phyloP scores from a whole-genome alignment of 2,888 invertebrate species.

The Allophyes oxyacanthae region DNA sequence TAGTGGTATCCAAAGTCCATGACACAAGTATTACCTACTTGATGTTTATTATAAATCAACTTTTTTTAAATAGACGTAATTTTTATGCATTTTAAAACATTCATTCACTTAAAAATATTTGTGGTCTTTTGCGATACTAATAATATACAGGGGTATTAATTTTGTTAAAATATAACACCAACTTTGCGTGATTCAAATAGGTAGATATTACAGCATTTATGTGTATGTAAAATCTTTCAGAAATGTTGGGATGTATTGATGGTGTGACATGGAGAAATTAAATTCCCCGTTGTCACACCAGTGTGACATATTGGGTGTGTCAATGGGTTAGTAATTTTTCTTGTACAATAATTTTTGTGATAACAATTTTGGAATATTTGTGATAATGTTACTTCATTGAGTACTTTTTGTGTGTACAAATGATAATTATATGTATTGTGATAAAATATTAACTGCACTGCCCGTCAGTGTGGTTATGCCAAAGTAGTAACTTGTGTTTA shows the following conservation, averaged over 20 bases:
- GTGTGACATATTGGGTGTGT: too few species aligned
- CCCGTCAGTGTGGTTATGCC: conserved; percentile 61
- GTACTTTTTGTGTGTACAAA: conserved; percentile 5
- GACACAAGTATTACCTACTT: conserved; percentile 33
- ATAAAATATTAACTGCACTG: conserved; percentile 41
- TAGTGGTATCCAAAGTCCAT: conserved; percentile 28
- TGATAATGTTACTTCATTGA: conserved; percentile 37
- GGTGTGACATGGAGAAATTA: too few species aligned
- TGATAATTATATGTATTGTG: conserved; percentile 40
- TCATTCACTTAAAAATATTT: not conserved
- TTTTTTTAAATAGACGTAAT: conserved; percentile 31
- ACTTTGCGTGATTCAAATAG: too few species aligned
- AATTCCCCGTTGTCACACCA: too few species aligned
- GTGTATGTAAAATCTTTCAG: too few species aligned
- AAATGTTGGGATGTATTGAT: too few species aligned
- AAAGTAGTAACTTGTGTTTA: conserved; percentile 67
- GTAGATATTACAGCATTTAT: not conserved
- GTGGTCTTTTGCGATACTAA: too few species aligned
- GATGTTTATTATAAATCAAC: conserved; percentile 39
- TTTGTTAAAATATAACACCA: too few species aligned
- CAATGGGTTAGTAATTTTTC: not conserved
- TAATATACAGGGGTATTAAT: too few species aligned
- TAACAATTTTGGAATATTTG: conserved; percentile 40
- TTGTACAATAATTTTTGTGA: conserved; percentile 49
- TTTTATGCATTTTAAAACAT: conserved; percentile 35